A percentile compares a stretch with the other conserved stretches of the same genome.
phyloP scores from a whole-genome alignment of 2,888 invertebrate genomes.

The Dichetophora obliterata region DNA sequence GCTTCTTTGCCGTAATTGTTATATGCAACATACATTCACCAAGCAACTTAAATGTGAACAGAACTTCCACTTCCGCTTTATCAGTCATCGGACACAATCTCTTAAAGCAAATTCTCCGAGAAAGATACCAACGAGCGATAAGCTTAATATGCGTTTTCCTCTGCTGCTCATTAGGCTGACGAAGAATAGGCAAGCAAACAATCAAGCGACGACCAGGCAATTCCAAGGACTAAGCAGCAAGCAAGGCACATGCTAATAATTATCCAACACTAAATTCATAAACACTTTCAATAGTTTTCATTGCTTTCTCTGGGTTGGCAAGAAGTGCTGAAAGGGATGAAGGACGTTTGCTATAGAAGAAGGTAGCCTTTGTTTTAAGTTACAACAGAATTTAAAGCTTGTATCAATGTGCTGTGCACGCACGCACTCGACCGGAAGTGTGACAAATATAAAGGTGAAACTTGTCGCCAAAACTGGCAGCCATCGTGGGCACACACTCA shows the following conservation, averaged over 20 bases:
- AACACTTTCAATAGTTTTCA: slow-evolving; percentile 62
- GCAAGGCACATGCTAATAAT: slow-evolving; percentile 55
- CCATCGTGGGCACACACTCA: not conserved
- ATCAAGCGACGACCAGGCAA: not conserved
- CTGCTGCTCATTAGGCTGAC: slow-evolving; percentile 60
- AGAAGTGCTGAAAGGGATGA: not conserved
- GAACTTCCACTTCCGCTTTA: slow-evolving; percentile 1
- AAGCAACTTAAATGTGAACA: not conserved
- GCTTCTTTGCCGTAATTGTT: not conserved
- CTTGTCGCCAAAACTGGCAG: slow-evolving; percentile 34
- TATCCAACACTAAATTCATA: slow-evolving; percentile 59
- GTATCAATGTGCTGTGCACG: not conserved
- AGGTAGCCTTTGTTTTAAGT: not conserved
- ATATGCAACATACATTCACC: not conserved
- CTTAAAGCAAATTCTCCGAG: slow-evolving; percentile 30
- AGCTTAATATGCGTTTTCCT: slow-evolving; percentile 62
- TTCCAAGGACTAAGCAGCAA: not conserved
- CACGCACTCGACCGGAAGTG: slow-evolving; percentile 46
- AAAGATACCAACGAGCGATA: slow-evolving; percentile 54
- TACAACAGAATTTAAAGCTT: not conserved
- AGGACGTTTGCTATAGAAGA: not conserved
- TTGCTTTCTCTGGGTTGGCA: slow-evolving; percentile 26
- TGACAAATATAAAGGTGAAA: slow-evolving; percentile 57
- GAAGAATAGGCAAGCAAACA: slow-evolving; percentile 31
- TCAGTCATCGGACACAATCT: not conserved